Base-by-base conservation (phyloP, 2,797 vertebrate genomes). In the Phrynocephalus guinanensis region DNA sequence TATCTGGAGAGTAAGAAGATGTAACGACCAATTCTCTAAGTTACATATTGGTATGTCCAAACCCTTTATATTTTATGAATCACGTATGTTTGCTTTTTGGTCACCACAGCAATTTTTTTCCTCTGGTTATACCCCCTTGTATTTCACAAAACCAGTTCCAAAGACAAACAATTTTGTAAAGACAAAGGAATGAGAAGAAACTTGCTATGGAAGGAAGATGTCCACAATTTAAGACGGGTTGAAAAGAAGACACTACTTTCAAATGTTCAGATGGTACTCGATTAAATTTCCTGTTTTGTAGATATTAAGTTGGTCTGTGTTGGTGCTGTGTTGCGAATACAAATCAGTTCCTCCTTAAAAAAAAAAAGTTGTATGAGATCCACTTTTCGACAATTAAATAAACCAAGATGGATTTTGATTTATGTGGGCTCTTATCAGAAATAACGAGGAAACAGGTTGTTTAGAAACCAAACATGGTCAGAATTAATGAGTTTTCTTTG, bases 141-240 rank as follows among this genome's bases (percentile, higher is more conserved):
- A 38, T 90, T 90, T 90, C 94, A 94, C 88, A 96, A 93, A n/a
- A n/a, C n/a, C n/a, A n/a, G 95, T 92, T 89, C 30, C 85, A 91
- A 91, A 92, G 88, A 96, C 91, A 91, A 88, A 30, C 86, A 95
- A 90, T 89, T 98, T 97, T 96, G 87, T 97, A 91, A 91, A 98
- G 97, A 96, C 56, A 88, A 91, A 95, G 91, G 89, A 96, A 94
- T 89, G 84, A 92, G 88, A 94, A 96, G 91, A 94, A 93, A 77
- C 18, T 85, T 85, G n/a, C 28, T 82, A 83, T 90, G 90, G 89
- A 79, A 33, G 87, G 92, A 91, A 85, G 92, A 77, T 8, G 89
- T 92, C 90, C 90, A 86, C 88, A 77, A 78, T 77, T 90, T 95
- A 86, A 85, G 87, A 94, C 28, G 94, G 89, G n/a, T n/a, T 89